Conservation (phyloP, 1,140 invertebrate genomes). For the Diachasma alloeum region DNA sequence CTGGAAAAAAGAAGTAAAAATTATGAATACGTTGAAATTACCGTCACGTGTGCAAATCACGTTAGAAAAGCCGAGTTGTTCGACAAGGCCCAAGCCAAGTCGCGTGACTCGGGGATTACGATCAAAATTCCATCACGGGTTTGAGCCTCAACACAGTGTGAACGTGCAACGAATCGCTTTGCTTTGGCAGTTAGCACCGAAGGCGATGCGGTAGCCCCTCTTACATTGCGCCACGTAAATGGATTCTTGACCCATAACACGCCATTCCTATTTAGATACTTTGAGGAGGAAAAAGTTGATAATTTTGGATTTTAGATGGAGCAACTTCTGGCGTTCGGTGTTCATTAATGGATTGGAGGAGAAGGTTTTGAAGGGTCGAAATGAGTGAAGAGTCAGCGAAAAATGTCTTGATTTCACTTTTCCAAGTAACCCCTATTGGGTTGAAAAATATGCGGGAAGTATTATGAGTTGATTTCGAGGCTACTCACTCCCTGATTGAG, state of each 20-base stretch:
- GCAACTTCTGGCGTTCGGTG: no score
- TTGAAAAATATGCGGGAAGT: no score
- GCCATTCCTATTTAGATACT: conserved; percentile 21
- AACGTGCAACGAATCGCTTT: conserved; percentile 34
- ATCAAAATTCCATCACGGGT: conserved; percentile 37
- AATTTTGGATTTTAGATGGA: neutral
- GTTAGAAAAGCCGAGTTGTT: conserved; percentile 22
- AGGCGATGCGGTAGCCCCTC: conserved; percentile 28
- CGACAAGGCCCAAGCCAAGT: conserved; percentile 24
- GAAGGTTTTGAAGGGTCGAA: no score
- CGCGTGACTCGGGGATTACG: conserved; percentile 29
- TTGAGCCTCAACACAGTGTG: conserved; percentile 18
- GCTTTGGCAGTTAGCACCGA: conserved; percentile 32
- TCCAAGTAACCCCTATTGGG: no score
- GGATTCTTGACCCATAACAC: conserved; percentile 41
- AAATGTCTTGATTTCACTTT: no score
- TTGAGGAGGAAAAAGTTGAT: neutral
- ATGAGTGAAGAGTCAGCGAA: no score
- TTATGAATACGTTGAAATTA: neutral
- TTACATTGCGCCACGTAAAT: conserved; percentile 23
- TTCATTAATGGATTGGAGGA: no score
- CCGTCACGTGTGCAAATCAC: conserved; percentile 27
- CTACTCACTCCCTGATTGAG: no score
- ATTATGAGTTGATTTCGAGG: no score
- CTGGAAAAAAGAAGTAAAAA: neutral